A percentile compares a stretch with the other conserved stretches of the same genome.
Conservation (phyloP, 2,113 vertebrate species). For the Rhea pennata region DNA sequence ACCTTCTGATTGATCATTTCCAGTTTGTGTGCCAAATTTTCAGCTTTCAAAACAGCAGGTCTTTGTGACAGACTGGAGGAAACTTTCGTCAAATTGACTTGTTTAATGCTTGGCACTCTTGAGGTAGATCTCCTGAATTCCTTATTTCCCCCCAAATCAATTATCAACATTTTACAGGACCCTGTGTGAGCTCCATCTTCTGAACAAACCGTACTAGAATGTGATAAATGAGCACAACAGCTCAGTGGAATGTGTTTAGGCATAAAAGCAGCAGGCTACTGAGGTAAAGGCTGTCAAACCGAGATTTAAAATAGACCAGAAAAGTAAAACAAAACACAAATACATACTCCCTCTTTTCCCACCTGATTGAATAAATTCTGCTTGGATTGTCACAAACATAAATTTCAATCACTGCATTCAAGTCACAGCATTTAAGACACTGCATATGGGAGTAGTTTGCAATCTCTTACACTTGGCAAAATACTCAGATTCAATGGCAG, state of each 20-base stretch:
- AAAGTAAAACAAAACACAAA: background rate
- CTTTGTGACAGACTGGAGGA: background rate
- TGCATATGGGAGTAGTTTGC: background rate
- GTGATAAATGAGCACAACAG: background rate
- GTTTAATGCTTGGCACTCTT: background rate
- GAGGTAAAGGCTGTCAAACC: background rate
- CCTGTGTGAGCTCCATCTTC: background rate
- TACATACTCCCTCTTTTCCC: background rate
- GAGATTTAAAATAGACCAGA: background rate
- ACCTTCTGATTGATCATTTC: background rate
- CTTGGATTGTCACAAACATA: background rate
- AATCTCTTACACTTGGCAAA: background rate
- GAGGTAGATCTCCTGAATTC: background rate
- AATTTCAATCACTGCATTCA: rapidly evolving
- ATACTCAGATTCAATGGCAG: background rate
- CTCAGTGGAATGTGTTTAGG: background rate
- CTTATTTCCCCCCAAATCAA: background rate
- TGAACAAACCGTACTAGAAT: conserved; percentile 9
- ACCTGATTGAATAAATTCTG: background rate
- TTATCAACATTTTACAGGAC: background rate
- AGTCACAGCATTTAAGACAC: background rate
- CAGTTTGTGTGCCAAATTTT: background rate
- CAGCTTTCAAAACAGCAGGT: background rate
- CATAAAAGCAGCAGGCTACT: background rate
- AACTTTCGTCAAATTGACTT: background rate